Evolutionary conservation across 1,140 invertebrate species (phyloP).

Genomic region (Mya arenaria): DNA sequence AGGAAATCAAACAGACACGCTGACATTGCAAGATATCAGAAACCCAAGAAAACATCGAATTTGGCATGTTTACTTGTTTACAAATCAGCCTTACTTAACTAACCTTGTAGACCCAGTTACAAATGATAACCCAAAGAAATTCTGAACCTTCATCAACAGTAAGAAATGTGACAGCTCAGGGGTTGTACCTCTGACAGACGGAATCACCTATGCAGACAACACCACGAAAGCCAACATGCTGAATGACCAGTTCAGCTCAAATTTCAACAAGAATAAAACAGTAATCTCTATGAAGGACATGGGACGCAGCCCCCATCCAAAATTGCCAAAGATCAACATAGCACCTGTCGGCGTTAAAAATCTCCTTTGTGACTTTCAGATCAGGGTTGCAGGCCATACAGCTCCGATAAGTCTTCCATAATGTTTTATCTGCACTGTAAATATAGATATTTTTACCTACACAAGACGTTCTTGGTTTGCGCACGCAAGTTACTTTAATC

Average conservation of each 20-base stretch:
- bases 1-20: too few species aligned
- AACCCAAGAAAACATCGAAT: background rate
- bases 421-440: too few species aligned
- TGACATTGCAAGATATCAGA: background rate
- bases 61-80: background rate
- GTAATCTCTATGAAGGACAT: background rate
- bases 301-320: background rate
- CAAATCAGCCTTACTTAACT: background rate
- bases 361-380: background rate
- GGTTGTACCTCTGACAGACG: background rate
- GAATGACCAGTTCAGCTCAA: conserved; percentile 26
- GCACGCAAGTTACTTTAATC: too few species aligned
- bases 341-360: background rate
- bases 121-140: background rate
- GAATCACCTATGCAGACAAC: conserved; percentile 27
- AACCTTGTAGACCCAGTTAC: background rate
- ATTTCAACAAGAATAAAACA: background rate
- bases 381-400: background rate
- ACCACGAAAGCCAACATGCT: conserved; percentile 14
- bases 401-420: background rate
- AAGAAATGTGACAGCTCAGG: conserved; percentile 4
- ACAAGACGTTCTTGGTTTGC: too few species aligned
- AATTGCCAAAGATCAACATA: background rate
- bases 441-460: too few species aligned
- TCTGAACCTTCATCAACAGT: background rate